A percentile compares a stretch with the other conserved stretches of the same genome.
These are phyloP conservation scores for Leuctra nigra DNA, from an alignment of 2,888 invertebrate genomes.

Conservation along the genomic window DNA sequence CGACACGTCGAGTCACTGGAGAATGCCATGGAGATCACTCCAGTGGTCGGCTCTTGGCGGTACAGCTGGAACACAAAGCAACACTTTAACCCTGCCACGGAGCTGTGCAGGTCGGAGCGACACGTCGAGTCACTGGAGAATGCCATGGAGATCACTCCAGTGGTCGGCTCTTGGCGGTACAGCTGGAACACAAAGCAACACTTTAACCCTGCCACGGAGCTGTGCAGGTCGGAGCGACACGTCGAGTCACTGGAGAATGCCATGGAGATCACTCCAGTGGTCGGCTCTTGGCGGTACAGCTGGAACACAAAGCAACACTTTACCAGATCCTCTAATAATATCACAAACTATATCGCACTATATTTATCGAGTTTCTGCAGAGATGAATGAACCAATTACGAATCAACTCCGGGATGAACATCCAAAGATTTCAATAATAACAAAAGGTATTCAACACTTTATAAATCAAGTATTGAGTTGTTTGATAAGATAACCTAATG, in stretches of 20 bases:
- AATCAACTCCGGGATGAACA: too few relatives aligned
- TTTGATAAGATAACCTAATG: too few relatives aligned
- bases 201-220: slow-evolving; percentile 51
- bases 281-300: slow-evolving; percentile 45
- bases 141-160: slow-evolving; percentile 50
- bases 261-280: slow-evolving; percentile 48
- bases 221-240: slow-evolving; percentile 48
- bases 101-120: slow-evolving; percentile 45
- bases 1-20: slow-evolving; percentile 58
- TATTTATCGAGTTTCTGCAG: too few relatives aligned
- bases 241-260: slow-evolving; percentile 58
- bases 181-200: slow-evolving; percentile 42
- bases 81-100: slow-evolving; percentile 52
- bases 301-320: slow-evolving; percentile 46
- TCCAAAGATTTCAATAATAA: too few relatives aligned
- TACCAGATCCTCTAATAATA: too few relatives aligned
- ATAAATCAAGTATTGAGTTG: too few relatives aligned
- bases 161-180: slow-evolving; percentile 44
- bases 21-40: slow-evolving; percentile 50
- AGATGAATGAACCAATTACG: too few relatives aligned
- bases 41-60: slow-evolving; percentile 43
- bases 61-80: slow-evolving; percentile 44
- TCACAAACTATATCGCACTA: too few relatives aligned
- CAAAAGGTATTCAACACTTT: too few relatives aligned
- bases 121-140: slow-evolving; percentile 60